A percentile compares a stretch with the other conserved stretches of the same genome.
Conservation (phyloP, 92 coral and sea anemone species). For the Montipora capitata region DNA sequence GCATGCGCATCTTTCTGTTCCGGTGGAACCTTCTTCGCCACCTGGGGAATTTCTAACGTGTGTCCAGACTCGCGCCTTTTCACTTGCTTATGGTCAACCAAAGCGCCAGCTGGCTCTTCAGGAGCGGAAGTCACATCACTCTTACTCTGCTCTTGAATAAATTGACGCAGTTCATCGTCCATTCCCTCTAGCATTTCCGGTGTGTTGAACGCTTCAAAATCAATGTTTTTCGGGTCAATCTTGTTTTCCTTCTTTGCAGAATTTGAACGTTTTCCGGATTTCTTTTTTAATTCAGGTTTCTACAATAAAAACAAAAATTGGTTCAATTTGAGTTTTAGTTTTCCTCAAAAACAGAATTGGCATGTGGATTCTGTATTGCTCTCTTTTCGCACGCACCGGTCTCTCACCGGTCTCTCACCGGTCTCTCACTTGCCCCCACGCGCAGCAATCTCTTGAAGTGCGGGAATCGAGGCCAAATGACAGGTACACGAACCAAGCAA, state of each 20-base stretch:
- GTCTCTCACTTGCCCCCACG: too few relatives aligned
- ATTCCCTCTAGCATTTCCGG: constrained; percentile 90
- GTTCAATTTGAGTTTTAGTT: neutral
- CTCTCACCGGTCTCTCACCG: too few relatives aligned
- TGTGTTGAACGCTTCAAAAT: constrained; percentile 85
- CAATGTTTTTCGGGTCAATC: constrained; percentile 85
- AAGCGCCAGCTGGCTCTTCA: constrained; percentile 10
- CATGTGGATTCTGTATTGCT: too few relatives aligned
- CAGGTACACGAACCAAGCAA: too few relatives aligned
- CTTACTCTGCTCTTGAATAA: constrained; percentile 76
- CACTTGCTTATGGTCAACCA: constrained; percentile 24
- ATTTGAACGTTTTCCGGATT: constrained; percentile 57
- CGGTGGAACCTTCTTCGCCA: constrained; percentile 57
- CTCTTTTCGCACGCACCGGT: too few relatives aligned
- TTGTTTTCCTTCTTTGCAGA: constrained; percentile 76
- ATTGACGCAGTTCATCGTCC: constrained; percentile 90
- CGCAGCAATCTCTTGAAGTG: too few relatives aligned
- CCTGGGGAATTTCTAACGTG: constrained; percentile 69
- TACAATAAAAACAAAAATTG: neutral
- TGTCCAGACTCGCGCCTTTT: constrained; percentile 47
- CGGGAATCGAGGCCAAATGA: too few relatives aligned
- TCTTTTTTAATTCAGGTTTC: constrained; percentile 69
- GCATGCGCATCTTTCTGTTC: constrained; percentile 87
- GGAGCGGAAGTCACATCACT: constrained; percentile 40
- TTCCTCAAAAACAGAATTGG: neutral